Conservation (phyloP, 2,797 vertebrate species). For the Crocodylus rhombifer region DNA sequence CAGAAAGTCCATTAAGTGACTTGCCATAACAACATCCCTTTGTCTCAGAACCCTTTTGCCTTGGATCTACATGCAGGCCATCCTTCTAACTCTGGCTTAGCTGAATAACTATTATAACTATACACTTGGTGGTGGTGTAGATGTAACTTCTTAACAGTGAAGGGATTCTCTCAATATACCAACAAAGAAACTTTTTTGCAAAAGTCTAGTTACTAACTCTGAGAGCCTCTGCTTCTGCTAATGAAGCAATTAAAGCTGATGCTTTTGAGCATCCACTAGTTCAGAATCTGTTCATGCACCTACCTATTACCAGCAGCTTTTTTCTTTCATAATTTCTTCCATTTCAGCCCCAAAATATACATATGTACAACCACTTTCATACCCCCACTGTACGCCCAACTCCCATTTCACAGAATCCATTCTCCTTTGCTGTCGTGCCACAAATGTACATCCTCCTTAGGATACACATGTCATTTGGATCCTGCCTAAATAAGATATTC, state of each 20-base stretch:
- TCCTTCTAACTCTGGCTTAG: slow-evolving; percentile 15
- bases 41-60: neutral
- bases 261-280: slow-evolving; percentile 46
- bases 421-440: slow-evolving; percentile 40
- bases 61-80: neutral
- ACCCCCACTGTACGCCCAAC: slow-evolving; percentile 30
- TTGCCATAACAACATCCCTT: no score
- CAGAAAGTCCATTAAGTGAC: neutral
- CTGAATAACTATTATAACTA: slow-evolving; percentile 25
- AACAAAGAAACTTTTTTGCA: neutral
- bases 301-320: neutral
- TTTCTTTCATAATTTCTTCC: neutral
- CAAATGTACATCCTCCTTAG: slow-evolving; percentile 66
- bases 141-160: slow-evolving; percentile 28
- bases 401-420: slow-evolving; percentile 49
- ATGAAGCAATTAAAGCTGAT: neutral
- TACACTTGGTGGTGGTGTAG: slow-evolving; percentile 17
- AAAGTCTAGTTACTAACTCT: neutral
- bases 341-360: slow-evolving; percentile 19
- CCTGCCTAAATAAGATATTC: neutral
- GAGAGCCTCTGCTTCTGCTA: slow-evolving; percentile 39
- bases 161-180: slow-evolving; percentile 51
- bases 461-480: slow-evolving; percentile 25
- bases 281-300: neutral
- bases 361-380: slow-evolving; percentile 59